Conservation (phyloP, 1,140 invertebrate species). For the Papilio dardanus region DNA sequence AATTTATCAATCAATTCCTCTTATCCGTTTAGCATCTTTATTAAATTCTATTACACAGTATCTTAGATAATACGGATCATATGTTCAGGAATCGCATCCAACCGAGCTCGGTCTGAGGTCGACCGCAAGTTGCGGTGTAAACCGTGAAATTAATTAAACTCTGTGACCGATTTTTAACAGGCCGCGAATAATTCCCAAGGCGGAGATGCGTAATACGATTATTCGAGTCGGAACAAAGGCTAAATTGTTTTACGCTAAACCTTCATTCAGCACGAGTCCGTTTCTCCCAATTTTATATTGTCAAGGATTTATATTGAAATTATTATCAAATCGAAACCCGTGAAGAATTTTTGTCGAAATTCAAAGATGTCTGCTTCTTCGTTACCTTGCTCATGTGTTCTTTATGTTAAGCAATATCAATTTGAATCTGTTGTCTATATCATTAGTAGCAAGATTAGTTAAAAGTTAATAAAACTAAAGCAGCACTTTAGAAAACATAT, state of each 20-base stretch:
- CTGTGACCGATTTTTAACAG: constrained; percentile 38
- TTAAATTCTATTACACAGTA: background rate
- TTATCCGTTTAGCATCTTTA: background rate
- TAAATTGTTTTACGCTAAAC: constrained; percentile 24
- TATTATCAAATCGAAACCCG: background rate
- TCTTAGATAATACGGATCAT: background rate
- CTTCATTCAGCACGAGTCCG: constrained; percentile 12
- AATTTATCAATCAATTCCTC: too few species aligned
- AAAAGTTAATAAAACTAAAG: too few species aligned
- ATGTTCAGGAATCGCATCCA: background rate
- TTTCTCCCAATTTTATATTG: constrained; percentile 26
- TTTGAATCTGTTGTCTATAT: too few species aligned
- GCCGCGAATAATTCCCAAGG: constrained; percentile 36
- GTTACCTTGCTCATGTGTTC: background rate
- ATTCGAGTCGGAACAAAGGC: constrained; percentile 30
- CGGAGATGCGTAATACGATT: constrained; percentile 36
- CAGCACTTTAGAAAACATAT: background rate
- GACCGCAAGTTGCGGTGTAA: constrained; percentile 17
- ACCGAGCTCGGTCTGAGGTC: constrained; percentile 11
- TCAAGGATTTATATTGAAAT: constrained; percentile 16
- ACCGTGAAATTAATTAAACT: constrained; percentile 28
- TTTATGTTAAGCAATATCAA: background rate
- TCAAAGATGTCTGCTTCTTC: background rate
- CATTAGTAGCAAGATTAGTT: too few species aligned
- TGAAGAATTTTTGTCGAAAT: constrained; percentile 3